These are phyloP conservation scores for Drosophila demipolita DNA, from an alignment of 2,888 invertebrate species.

Conservation along the genomic window DNA sequence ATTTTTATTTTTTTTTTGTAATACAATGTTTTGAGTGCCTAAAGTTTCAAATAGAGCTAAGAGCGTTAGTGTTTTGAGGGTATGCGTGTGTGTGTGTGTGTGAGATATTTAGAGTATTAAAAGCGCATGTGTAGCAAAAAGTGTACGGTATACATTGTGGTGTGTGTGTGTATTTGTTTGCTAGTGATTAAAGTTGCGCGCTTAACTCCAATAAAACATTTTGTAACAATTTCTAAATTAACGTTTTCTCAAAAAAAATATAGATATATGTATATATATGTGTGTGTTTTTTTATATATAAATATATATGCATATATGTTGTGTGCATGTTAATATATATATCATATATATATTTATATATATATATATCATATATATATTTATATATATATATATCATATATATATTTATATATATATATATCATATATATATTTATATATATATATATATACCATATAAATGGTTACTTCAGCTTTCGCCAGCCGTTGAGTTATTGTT, in stretches of 20 bases:
- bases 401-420: constrained; percentile 18
- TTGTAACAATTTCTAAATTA: constrained; percentile 74
- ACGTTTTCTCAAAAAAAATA: constrained; percentile 52
- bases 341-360: constrained; percentile 5
- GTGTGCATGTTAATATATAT: background rate
- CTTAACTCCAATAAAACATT: constrained; percentile 72
- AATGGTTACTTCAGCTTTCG: constrained; percentile 25
- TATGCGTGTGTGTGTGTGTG: background rate
- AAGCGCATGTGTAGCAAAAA: constrained; percentile 18
- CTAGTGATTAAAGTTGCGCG: constrained; percentile 55
- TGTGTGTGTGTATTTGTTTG: constrained; percentile 6
- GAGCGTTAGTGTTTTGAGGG: constrained; percentile 1
- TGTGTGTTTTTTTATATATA: background rate
- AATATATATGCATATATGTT: constrained; percentile 44
- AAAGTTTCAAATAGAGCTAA: constrained; percentile 34
- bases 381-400: constrained; percentile 31
- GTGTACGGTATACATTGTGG: constrained; percentile 8
- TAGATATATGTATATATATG: constrained; percentile 48
- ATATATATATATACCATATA: constrained; percentile 29
- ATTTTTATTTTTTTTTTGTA: background rate
- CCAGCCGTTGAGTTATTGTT: constrained; percentile 21
- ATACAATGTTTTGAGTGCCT: constrained; percentile 17
- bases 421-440: constrained; percentile 22
- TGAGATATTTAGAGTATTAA: constrained; percentile 18
- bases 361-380: constrained; percentile 12